Evolutionary conservation across 2,888 invertebrate species (phyloP), one percentile per base, ranked within the genome.

Genomic region (Caenorhabditis sp.): DNA sequence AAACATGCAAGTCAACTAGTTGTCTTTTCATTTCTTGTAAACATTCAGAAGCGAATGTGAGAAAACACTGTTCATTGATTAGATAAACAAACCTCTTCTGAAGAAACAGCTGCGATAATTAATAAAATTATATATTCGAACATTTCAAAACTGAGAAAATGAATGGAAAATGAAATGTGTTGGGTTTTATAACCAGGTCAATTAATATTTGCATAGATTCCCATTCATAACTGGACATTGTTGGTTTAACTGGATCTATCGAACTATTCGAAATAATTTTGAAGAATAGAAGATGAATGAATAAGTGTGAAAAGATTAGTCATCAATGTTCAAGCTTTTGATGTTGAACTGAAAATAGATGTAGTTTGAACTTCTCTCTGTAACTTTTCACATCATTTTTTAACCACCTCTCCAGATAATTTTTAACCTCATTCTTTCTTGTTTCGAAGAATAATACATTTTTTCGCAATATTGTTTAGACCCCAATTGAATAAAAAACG

Each of bases 111-210:
- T 8, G n/a, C 49, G 24, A 37, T 27, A 43, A 62, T 19, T 27
- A 6, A 37, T 8, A 12, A 61, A 14, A 14, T 24, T 3, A 58
- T 21, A 24, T 24, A 27, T 49, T 26, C 21, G 21, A 21, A 54
- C 37, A 24, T 31, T 23, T 1, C 62, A 27, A 2, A 65, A 17
- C 62, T n/a, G 58, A 19, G 6, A 36, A 62, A 62, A 55, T 62
- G 57, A 57, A 57, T 27, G 26, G 36, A 37, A 19, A 53, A 21
- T 19, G 31, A 26, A 49, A 24, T 27, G 19, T 10, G 26, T 10
- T 49, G 31, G n/a, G 36, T 67, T 67, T 64, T 67, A 72, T 72
- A 72, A 53, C 19, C 31, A 61, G 72, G 72, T 72, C 67, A 72
- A 37, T 53, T 36, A 24, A 26, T 72, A 58, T 72, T 72, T 72